Percentiles rank a stretch among this genome's conserved stretches.
These are phyloP conservation scores for Noctilio leporinus DNA, from an alignment of 2,113 vertebrate species.

Conservation along the genomic window DNA sequence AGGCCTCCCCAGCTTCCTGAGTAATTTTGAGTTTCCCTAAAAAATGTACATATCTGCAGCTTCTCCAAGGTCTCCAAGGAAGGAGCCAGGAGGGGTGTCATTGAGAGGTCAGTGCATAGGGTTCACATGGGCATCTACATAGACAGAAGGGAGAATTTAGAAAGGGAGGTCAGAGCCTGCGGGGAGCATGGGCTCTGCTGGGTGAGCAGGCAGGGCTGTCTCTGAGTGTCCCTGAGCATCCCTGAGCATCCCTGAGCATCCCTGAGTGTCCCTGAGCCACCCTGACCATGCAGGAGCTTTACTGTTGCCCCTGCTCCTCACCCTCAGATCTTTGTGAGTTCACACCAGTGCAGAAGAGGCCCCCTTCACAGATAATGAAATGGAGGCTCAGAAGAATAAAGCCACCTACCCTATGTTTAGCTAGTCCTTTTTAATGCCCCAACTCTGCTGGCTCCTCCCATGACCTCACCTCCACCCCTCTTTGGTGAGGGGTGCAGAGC, in stretches of 20 bases:
- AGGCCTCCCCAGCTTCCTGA: background rate
- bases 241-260: no score
- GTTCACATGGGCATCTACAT: no score
- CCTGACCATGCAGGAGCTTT: background rate
- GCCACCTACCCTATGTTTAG: background rate
- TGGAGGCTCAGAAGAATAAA: background rate
- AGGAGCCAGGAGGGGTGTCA: background rate
- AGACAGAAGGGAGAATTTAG: background rate
- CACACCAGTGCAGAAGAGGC: background rate
- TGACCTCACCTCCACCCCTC: no score
- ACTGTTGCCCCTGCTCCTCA: no score
- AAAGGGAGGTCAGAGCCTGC: background rate
- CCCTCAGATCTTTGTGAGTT: background rate
- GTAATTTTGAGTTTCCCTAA: background rate
- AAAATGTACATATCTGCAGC: background rate
- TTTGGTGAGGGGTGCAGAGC: no score
- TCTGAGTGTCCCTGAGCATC: no score
- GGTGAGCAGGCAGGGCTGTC: background rate
- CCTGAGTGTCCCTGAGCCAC: no score
- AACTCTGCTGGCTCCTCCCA: background rate
- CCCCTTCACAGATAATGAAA: background rate
- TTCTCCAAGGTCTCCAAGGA: background rate
- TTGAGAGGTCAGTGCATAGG: background rate
- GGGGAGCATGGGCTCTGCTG: rapidly evolving
- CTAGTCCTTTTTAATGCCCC: background rate